These are phyloP conservation scores for Epinephelus malabaricus DNA, from an alignment of 2,797 vertebrate genomes.

Conservation along the genomic window DNA sequence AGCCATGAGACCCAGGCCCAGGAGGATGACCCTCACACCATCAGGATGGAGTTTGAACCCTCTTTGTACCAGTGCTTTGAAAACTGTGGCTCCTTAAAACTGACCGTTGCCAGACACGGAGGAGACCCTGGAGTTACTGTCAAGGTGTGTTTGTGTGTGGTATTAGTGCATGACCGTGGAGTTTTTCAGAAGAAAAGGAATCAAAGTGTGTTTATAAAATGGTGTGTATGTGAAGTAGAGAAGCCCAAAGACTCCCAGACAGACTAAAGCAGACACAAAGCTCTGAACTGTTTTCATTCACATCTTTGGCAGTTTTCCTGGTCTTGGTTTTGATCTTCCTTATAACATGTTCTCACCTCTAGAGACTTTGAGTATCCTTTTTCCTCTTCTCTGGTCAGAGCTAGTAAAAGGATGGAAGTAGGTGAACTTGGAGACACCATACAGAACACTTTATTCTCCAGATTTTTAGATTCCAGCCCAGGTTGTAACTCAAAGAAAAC, in stretches of 20 bases:
- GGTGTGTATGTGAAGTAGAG: conserved; percentile 1
- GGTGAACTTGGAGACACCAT: conserved; percentile 14
- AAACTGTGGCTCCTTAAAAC: conserved; percentile 89
- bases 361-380: conserved; percentile 23
- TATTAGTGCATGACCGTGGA: not conserved
- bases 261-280: conserved; percentile 27
- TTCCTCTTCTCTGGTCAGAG: conserved; percentile 21
- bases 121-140: conserved; percentile 84
- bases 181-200: not conserved
- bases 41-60: conserved; percentile 87
- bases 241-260: conserved; percentile 9
- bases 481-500: conserved; percentile 34
- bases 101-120: conserved; percentile 84
- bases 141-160: conserved; percentile 74
- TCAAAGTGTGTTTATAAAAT: not conserved
- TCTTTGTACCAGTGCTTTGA: conserved; percentile 90
- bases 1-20: conserved; percentile 83
- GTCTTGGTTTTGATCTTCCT: conserved; percentile 25
- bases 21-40: conserved; percentile 87
- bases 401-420: conserved; percentile 11
- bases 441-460: conserved; percentile 12
- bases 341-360: conserved; percentile 24
- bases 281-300: conserved; percentile 34
- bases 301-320: conserved; percentile 25
- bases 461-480: conserved; percentile 45